Evolutionary conservation across 2,113 vertebrate genomes (phyloP), one percentile per base, ranked within the genome.

Genomic region (Sciurus niger): DNA sequence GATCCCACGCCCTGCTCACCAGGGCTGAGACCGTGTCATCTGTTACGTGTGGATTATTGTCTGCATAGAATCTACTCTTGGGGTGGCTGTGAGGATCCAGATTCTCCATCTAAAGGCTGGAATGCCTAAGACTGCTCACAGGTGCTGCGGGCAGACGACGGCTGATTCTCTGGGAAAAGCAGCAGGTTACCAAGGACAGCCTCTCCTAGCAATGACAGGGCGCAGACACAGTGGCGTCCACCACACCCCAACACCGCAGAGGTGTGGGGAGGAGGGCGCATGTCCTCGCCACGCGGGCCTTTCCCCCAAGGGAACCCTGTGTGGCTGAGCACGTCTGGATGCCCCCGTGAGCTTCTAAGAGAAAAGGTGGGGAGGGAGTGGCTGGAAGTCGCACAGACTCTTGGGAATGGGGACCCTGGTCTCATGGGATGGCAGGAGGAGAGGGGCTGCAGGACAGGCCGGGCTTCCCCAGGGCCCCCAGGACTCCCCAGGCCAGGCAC

Each of bases 231-330:
- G 30, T 8, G 30, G 17, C 9, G 25, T 12, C 1, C 4, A 37
- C 18, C 9, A 0, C 7, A 6, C 6, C 0, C 25, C 48, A 34
- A 6, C 6, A 5, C 28, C 6, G n/a, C 4, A 0, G 2, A 14
- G 14, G 14, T 14, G 0, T 4, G 48, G 13, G 32, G 24, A 17
- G 30, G 16, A 20, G 6, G 22, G 53, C 40, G 17, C 16, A 24
- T 60, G 55, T 58, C 18, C 55, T 20, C 2, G 6, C 65, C 4
- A 8, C 9, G 2, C 40, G 46, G 13, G 17, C 0, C 2, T 14
- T 0, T 63, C 0, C 18, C 10, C 55, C 13, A 0, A 32, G 78
- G 43, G 30, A 55, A 51, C 20, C 20, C 8, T 37, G 60, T n/a
- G 9, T 9, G 25, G 55, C 14, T 20, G 1, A 1, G 2, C 13